Base-by-base conservation (phyloP, 2,113 vertebrate species). In the Crotalus horridus region DNA sequence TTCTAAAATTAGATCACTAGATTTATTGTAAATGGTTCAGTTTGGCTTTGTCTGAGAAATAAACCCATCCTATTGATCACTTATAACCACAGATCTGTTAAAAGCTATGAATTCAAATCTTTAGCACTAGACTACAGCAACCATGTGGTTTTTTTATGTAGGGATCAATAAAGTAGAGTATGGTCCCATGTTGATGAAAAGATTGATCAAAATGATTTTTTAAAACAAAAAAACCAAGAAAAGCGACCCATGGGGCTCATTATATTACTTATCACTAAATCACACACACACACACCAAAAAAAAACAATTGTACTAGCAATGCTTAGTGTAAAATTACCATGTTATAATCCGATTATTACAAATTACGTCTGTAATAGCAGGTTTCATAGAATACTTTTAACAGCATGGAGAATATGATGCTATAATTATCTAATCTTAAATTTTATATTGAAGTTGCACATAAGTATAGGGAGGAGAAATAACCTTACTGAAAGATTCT, bases 41-140 rank as follows among this genome's bases (percentile, higher is more conserved):
- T 61, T 87, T 58, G 23, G 12, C 20, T 91, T 20, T 85, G 33
- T 61, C 7, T 91, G 56, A 26, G 88, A 48, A 90, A n/a, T 12
- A 2, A 33, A 51, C 39, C 43, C 3, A 90, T 24, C 23, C 23
- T 59, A 87, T 58, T 21, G 56, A 1, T 29, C 0, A 5, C 0
- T 0, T 53, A 3, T 89, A 54, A 56, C 1, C 29, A 0, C 6
- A 15, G 9, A n/a, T 33, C 24, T 89, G 46, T 7, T 4, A 0
- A 23, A 2, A 13, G n/a, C 85, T 17, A 1, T 89, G 58, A 85
- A 10, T 6, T 48, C 85, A 92, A 93, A 1, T 59, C 39, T 89
- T 1, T 2, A 51, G n/a, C 33, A 39, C 15, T 81, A 20, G 33
- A 81, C 74, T 81, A 9, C 33, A 81, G 39, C 7, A 39, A 20